phyloP scores from a whole-genome alignment of 2,113 vertebrate species.

The Mobula birostris region DNA sequence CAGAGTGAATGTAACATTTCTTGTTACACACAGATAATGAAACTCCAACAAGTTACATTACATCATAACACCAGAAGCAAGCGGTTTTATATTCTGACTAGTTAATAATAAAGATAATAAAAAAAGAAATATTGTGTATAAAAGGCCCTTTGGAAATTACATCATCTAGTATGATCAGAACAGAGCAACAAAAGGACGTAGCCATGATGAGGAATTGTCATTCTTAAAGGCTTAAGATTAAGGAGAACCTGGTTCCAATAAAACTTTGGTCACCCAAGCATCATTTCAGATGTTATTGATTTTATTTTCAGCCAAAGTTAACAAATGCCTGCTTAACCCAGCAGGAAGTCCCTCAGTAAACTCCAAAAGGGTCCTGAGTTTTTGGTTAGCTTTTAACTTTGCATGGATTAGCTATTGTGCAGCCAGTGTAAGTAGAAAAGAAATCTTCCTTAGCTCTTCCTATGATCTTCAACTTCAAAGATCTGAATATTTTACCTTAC shows the following conservation, averaged over 20 bases:
- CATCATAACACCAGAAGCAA: not conserved
- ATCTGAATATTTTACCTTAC: not conserved
- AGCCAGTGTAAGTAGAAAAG: not conserved
- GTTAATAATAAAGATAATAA: not conserved
- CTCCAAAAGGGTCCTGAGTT: not conserved
- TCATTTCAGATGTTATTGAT: slow-evolving; percentile 31
- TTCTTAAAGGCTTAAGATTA: slow-evolving; percentile 7
- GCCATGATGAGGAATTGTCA: slow-evolving; percentile 11
- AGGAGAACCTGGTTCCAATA: slow-evolving; percentile 14
- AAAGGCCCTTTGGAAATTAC: not conserved
- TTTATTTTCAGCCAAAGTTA: slow-evolving; percentile 23
- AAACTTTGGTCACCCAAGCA: not conserved
- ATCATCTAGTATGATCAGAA: not conserved
- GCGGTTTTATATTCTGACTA: not conserved
- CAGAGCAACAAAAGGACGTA: not conserved
- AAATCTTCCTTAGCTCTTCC: not conserved
- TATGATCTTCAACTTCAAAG: slow-evolving; percentile 37
- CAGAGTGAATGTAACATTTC: not conserved
- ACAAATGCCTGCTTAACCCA: slow-evolving; percentile 18
- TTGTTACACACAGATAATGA: not conserved
- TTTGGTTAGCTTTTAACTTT: slow-evolving; percentile 10
- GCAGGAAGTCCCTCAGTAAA: slow-evolving; percentile 28
- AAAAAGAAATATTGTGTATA: not conserved
- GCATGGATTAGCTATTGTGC: not conserved
- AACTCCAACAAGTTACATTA: not conserved